A percentile compares a stretch with the other conserved stretches of the same genome.
phyloP scores from a whole-genome alignment of 2,888 invertebrate genomes.

The Euphydryas editha region DNA sequence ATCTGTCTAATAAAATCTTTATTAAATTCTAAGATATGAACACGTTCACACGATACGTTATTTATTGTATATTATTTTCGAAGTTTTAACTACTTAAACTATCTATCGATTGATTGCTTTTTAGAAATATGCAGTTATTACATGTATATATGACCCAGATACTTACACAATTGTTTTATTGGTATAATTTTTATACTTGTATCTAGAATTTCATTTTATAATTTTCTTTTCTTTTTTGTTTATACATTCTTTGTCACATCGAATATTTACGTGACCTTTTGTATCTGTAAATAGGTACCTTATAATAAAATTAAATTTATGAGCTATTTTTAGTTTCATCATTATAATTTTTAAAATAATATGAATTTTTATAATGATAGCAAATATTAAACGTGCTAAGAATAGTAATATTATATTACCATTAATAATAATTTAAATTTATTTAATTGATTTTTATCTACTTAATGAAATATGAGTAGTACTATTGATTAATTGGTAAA shows the following conservation, averaged over 20 bases:
- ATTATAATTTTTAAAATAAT: slow-evolving; percentile 30
- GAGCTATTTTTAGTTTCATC: slow-evolving; percentile 33
- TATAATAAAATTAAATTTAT: slow-evolving; percentile 38
- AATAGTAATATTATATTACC: not conserved
- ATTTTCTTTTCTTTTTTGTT: not conserved
- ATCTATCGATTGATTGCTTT: slow-evolving; percentile 50
- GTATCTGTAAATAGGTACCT: slow-evolving; percentile 26
- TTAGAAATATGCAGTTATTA: slow-evolving; percentile 51
- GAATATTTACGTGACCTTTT: slow-evolving; percentile 39
- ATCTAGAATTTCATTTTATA: not conserved
- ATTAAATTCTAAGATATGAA: slow-evolving; percentile 39
- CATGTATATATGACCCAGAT: slow-evolving; percentile 50
- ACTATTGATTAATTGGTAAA: not conserved
- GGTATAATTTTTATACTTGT: not conserved
- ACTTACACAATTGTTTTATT: slow-evolving; percentile 41
- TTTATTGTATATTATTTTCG: slow-evolving; percentile 47
- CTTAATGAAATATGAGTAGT: not conserved
- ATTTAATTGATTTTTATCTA: not conserved
- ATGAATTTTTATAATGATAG: slow-evolving; percentile 18
- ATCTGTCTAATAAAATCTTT: not conserved
- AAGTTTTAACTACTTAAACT: slow-evolving; percentile 52
- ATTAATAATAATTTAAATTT: slow-evolving; percentile 3
- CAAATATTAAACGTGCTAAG: not conserved
- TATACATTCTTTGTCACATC: slow-evolving; percentile 23
- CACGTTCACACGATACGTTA: slow-evolving; percentile 48